A percentile compares a stretch with the other conserved stretches of the same genome.
phyloP scores from a whole-genome alignment of 2,888 invertebrate genomes.

The Drosophila meridiana region DNA sequence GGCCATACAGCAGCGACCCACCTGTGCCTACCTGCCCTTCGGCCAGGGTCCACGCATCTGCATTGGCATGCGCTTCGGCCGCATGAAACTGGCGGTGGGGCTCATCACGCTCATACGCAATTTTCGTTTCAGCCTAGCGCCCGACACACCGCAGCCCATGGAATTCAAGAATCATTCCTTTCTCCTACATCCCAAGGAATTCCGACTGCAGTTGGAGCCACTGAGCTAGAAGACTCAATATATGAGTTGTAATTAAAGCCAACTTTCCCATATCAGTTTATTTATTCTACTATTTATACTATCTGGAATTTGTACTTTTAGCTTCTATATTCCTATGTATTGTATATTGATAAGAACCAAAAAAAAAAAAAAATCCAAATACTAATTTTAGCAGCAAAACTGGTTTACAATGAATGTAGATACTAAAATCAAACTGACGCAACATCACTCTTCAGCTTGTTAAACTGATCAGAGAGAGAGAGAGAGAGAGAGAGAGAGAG shows the following conservation, averaged over 20 bases:
- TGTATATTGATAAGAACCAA: neutral
- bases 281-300: neutral
- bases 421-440: constrained; percentile 15
- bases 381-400: constrained; percentile 5
- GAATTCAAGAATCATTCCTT: constrained; percentile 47
- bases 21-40: constrained; percentile 80
- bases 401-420: neutral
- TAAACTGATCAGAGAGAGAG: neutral
- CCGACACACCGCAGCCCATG: constrained; percentile 56
- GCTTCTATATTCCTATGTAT: no score
- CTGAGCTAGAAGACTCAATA: neutral
- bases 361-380: neutral
- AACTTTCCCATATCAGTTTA: neutral
- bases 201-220: constrained; percentile 56
- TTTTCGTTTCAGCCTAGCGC: constrained; percentile 54
- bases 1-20: constrained; percentile 84
- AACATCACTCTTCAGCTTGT: constrained; percentile 13
- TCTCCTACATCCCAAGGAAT: constrained; percentile 50
- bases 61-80: constrained; percentile 80
- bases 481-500: neutral
- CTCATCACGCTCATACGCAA: constrained; percentile 57
- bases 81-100: constrained; percentile 71
- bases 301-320: neutral
- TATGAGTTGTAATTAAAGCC: no score
- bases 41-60: constrained; percentile 82